These are phyloP conservation scores for Drosophila putrida DNA, from an alignment of 2,888 invertebrate species.

Conservation along the genomic window DNA sequence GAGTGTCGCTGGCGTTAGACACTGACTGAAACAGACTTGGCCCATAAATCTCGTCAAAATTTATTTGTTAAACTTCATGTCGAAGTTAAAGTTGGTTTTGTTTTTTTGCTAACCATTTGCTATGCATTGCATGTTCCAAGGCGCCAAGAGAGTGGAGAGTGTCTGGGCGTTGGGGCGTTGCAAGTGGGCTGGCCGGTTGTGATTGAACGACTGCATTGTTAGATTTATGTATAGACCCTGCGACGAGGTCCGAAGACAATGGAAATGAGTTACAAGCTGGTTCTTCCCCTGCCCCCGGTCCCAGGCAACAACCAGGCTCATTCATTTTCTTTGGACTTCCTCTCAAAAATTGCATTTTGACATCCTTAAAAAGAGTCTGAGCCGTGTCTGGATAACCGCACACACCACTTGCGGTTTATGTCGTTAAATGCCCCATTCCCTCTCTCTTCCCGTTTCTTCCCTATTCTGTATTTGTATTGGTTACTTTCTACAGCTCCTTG, in stretches of 20 bases:
- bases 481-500: constrained; percentile 24
- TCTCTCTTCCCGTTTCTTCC: background rate
- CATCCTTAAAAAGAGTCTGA: constrained; percentile 21
- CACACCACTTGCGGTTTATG: constrained; percentile 35
- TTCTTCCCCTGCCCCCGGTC: background rate
- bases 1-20: constrained; percentile 37
- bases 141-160: constrained; percentile 46
- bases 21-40: constrained; percentile 46
- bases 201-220: constrained; percentile 71
- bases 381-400: constrained; percentile 18
- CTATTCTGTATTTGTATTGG: constrained; percentile 1
- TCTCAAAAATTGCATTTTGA: constrained; percentile 60
- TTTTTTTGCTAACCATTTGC: constrained; percentile 50
- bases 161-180: constrained; percentile 35
- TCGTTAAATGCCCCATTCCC: constrained; percentile 13
- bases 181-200: constrained; percentile 44
- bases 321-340: constrained; percentile 65
- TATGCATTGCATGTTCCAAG: constrained; percentile 70
- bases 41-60: constrained; percentile 74
- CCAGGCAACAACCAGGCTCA: constrained; percentile 18
- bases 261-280: constrained; percentile 37
- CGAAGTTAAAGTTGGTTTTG: constrained; percentile 37
- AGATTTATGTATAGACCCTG: constrained; percentile 64
- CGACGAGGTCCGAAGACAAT: constrained; percentile 39
- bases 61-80: constrained; percentile 72